These are phyloP conservation scores for Torymus auratus DNA, from an alignment of 2,888 invertebrate genomes.

Conservation along the genomic window DNA sequence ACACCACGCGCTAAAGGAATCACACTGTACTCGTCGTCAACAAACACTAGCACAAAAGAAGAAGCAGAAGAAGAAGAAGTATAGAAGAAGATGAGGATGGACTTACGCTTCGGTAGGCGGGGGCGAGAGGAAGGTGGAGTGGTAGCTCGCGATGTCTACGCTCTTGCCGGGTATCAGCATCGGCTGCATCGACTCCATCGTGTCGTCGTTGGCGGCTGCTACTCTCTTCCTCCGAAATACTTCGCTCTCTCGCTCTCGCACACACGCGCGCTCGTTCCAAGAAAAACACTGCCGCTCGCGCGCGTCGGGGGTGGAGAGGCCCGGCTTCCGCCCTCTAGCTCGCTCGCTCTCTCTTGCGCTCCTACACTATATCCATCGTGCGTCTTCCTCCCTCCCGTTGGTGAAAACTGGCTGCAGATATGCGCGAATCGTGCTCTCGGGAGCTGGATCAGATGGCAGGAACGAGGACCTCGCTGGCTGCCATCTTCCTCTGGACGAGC, in stretches of 20 bases:
- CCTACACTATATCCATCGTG: slow-evolving; percentile 43
- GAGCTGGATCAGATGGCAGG: too few relatives aligned
- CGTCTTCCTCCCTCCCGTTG: too few relatives aligned
- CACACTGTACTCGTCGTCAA: too few relatives aligned
- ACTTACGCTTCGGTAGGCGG: slow-evolving; percentile 76
- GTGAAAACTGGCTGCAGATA: too few relatives aligned
- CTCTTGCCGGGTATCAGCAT: slow-evolving; percentile 69
- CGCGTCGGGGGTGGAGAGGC: slow-evolving; percentile 5
- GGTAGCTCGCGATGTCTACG: slow-evolving; percentile 71
- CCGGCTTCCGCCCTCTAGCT: background rate
- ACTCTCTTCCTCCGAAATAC: slow-evolving; percentile 33
- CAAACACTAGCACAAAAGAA: slow-evolving; percentile 3
- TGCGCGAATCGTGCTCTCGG: too few relatives aligned
- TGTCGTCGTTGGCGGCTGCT: slow-evolving; percentile 10
- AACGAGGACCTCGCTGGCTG: too few relatives aligned
- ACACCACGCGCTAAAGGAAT: slow-evolving; percentile 8
- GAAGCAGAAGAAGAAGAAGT: background rate
- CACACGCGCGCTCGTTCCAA: background rate
- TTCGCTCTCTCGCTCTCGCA: background rate
- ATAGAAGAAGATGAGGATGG: slow-evolving; percentile 14
- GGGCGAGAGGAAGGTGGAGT: slow-evolving; percentile 74
- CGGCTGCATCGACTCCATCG: slow-evolving; percentile 69
- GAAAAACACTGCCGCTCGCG: background rate
- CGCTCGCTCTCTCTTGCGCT: background rate
- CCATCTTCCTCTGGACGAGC: too few relatives aligned